Percentiles rank a stretch among this genome's conserved stretches.
These are phyloP conservation scores for Cryptocephalus moraei DNA, from an alignment of 2,888 invertebrate genomes.

Conservation along the genomic window DNA sequence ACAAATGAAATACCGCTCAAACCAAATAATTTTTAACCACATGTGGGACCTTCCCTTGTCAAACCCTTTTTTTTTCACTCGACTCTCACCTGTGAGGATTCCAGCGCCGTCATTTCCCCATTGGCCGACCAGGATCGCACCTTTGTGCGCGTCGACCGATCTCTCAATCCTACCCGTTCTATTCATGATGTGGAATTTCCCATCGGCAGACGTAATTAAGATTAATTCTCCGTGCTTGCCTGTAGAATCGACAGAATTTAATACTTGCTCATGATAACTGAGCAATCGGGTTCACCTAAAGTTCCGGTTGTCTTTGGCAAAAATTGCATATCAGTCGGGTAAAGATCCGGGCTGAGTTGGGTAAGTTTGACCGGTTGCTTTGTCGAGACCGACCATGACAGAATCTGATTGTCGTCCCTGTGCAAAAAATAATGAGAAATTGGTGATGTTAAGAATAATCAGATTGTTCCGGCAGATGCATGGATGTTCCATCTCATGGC, in stretches of 20 bases:
- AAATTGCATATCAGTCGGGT: constrained; percentile 85
- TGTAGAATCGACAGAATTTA: constrained; percentile 8
- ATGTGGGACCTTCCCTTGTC: too few relatives aligned
- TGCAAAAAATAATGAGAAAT: constrained; percentile 9
- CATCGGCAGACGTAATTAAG: constrained; percentile 79
- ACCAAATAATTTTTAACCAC: too few relatives aligned
- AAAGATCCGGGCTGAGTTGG: constrained; percentile 73
- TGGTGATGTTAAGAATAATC: too few relatives aligned
- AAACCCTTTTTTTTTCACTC: too few relatives aligned
- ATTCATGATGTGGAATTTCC: constrained; percentile 73
- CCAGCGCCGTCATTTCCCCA: constrained; percentile 96
- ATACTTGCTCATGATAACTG: neutral
- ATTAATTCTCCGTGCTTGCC: constrained; percentile 64
- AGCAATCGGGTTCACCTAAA: constrained; percentile 16
- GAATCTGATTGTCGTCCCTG: constrained; percentile 86
- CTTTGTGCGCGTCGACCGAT: constrained; percentile 84
- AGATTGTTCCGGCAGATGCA: too few relatives aligned
- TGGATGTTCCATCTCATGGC: too few relatives aligned
- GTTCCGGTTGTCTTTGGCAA: constrained; percentile 56
- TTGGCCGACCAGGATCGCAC: constrained; percentile 77
- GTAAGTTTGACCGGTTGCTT: constrained; percentile 67
- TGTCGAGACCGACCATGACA: constrained; percentile 79
- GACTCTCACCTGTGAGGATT: constrained; percentile 65
- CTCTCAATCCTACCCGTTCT: constrained; percentile 88
- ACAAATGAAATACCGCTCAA: too few relatives aligned